Base-by-base conservation (phyloP, 2,113 vertebrate species). In the Austrofundulus limnaeus region DNA sequence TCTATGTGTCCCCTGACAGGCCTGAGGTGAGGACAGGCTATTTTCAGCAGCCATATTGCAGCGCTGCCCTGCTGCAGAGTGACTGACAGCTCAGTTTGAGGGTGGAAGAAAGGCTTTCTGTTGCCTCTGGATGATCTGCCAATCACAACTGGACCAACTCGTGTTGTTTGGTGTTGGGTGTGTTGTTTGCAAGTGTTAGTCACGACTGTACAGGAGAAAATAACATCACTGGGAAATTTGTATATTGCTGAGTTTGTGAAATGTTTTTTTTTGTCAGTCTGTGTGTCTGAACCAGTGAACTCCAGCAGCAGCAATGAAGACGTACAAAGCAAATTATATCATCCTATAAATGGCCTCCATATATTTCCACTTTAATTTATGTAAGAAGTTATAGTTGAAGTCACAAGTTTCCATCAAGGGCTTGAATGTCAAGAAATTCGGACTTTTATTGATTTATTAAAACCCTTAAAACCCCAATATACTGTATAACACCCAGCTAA, bases 11-110 rank as follows among this genome's bases (percentile, higher is more conserved):
- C 64, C 66, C 43, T 7, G 46, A 74, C 77, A 64, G 59, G 60
- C 78, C 68, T 0, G 43, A 62, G 70, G 78, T 80, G 59, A 60
- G 28, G 57, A 78, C 67, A 61, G 65, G 51, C 68, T 86, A 88
- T 86, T 85, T 84, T 73, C 66, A 75, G 74, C 59, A 1, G 0
- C 21, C 39, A 20, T 68, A 66, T 69, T 73, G 73, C 70, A 31
- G 37, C 7, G 47, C 34, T 64, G 70, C 70, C 73, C 67, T 64
- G 65, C 17, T 66, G 38, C 38, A 6, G 25, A 43, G 24, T 85
- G 80, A 88, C 56, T 83, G 86, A 85, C 86, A 83, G 72, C 64
- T 77, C 53, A 48, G 72, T 84, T 75, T 77, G 80, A 85, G 69
- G 66, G 70, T 73, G 61, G 37, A 52, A 70, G 57, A 84, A 80